Evolutionary conservation across 2,113 vertebrate genomes (phyloP), one percentile per base, ranked within the genome.

Genomic region (Pogonocichla stellata): DNA sequence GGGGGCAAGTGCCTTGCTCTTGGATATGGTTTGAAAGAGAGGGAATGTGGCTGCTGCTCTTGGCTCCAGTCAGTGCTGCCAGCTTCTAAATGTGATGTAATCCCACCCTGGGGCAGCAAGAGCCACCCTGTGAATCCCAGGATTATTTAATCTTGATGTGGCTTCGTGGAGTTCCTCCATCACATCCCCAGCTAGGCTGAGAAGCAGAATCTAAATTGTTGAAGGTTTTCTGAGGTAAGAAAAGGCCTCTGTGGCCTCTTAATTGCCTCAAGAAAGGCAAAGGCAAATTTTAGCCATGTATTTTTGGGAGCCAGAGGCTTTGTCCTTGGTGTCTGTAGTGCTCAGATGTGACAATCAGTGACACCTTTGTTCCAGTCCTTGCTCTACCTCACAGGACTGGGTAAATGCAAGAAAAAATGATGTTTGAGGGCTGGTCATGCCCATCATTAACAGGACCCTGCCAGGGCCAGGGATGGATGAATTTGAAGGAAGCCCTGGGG

Each of bases 51-150:
- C 54, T 80, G 8, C 62, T 86, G 24, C 14, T 77, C 29, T 51
- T 75, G 69, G 72, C 29, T 77, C 28, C 42, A 28, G 28, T n/a
- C 5, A 0, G 12, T 33, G 18, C 29, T 38, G 13, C 10, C n/a
- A 62, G 6, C 38, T 56, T 42, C 24, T 65, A 47, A 42, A 56
- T 0, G 1, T 12, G 33, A 8, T 14, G 4, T 3, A 8, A 43
- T 51, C 75, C 23, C 29, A 75, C 3, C 8, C 25, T 25, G 40
- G 23, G 19, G 18, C 48, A 88, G 24, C 64, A 67, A 25, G 13
- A 20, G 57, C 33, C 36, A 0, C 10, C 43, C n/a, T 25, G 24
- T 1, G 5, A 65, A 36, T 9, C 25, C 20, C n/a, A n/a, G n/a
- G n/a, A n/a, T n/a, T n/a, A 47, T 53, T 66, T 43, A 66, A 20